These are phyloP conservation scores for Acipenser oxyrinchus DNA, from an alignment of 2,797 vertebrate species.

Conservation along the genomic window DNA sequence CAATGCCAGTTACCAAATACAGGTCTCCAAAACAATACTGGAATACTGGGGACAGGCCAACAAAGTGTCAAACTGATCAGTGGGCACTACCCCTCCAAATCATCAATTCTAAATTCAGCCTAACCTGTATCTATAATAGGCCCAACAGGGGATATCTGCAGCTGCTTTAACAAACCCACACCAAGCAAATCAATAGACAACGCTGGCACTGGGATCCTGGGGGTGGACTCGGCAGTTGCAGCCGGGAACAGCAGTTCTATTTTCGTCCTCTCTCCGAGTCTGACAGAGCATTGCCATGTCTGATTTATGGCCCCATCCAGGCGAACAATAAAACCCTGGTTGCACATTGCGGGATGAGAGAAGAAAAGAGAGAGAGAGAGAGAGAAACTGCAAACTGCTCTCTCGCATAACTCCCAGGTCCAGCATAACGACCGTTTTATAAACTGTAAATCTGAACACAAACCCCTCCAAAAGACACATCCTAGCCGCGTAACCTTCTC, in stretches of 20 bases:
- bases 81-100: not conserved
- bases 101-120: too few species aligned
- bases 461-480: too few species aligned
- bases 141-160: constrained; percentile 6
- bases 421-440: not conserved
- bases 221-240: constrained; percentile 26
- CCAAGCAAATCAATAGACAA: not conserved
- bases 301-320: not conserved
- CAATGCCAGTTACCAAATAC: too few species aligned
- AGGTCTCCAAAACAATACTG: constrained; percentile 11
- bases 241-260: not conserved
- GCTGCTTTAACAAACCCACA: constrained; percentile 2
- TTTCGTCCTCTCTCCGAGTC: not conserved
- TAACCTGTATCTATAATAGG: not conserved
- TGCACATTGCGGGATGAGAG: not conserved
- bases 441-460: too few species aligned
- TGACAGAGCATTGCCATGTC: not conserved
- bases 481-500: too few species aligned
- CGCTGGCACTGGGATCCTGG: constrained; percentile 16
- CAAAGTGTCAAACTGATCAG: constrained; percentile 1
- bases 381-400: accelerated
- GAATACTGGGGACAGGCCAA: constrained; percentile 12
- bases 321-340: not conserved
- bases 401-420: not conserved
- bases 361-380: accelerated